phyloP scores from a whole-genome alignment of 2,113 vertebrate genomes.

The Furnarius figulus region DNA sequence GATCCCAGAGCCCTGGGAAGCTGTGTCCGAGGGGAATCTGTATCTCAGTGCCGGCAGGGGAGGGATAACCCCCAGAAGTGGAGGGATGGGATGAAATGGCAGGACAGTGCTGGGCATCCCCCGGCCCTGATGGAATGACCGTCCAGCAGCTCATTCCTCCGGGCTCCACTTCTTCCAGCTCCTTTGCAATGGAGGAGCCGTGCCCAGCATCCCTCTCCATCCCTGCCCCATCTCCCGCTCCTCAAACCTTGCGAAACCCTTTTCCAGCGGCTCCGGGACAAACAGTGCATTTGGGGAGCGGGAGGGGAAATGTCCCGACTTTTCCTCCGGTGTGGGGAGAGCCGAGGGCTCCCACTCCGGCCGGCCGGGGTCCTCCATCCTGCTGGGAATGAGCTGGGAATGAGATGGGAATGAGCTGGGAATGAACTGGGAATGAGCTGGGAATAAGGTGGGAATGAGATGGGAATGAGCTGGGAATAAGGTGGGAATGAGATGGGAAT shows the following conservation, averaged over 20 bases:
- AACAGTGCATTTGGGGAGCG: neutral
- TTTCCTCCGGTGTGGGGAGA: neutral
- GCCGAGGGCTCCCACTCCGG: neutral
- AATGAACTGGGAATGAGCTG: neutral
- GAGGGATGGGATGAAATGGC: neutral
- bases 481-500: too few relatives aligned
- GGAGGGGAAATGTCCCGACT: neutral
- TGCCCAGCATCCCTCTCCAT: neutral
- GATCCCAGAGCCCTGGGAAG: neutral
- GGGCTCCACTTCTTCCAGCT: neutral
- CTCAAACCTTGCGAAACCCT: rapidly evolving
- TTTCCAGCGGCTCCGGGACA: too few relatives aligned
- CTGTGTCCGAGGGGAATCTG: neutral
- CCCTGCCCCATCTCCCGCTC: neutral
- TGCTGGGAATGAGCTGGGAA: neutral
- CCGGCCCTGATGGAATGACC: neutral
- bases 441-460: too few relatives aligned
- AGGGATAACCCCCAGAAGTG: neutral
- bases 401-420: neutral
- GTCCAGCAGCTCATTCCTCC: neutral
- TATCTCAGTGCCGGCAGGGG: rapidly evolving
- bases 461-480: neutral
- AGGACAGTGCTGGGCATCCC: neutral
- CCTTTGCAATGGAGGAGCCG: neutral
- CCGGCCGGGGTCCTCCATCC: neutral